Evolutionary conservation across 2,888 invertebrate species (phyloP).

Genomic region (Sarcophaga caerulescens): DNA sequence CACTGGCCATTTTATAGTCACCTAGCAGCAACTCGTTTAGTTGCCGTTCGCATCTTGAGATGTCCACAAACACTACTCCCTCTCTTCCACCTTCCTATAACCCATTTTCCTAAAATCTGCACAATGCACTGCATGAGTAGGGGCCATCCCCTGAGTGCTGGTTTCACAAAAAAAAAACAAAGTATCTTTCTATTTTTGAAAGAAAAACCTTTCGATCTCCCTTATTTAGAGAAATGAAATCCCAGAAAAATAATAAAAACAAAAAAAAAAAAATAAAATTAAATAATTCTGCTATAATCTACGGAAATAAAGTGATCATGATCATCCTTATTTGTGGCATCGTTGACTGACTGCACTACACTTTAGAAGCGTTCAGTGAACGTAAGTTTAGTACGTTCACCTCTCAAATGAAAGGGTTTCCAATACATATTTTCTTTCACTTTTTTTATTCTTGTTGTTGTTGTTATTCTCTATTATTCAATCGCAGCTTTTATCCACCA

Average conservation of each 20-base stretch:
- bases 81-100: no score
- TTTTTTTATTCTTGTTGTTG: neutral
- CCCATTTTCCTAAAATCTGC: no score
- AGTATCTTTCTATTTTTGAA: no score
- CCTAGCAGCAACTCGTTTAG: no score
- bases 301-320: neutral
- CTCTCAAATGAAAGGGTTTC: conserved; percentile 61
- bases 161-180: no score
- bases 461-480: conserved; percentile 2
- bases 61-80: no score
- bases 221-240: neutral
- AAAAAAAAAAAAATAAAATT: neutral
- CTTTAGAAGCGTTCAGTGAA: conserved; percentile 52
- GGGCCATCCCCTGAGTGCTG: no score
- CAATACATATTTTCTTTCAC: conserved; percentile 15
- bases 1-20: no score
- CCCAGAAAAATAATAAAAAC: neutral
- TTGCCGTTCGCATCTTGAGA: no score
- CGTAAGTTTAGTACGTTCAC: conserved; percentile 64
- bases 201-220: no score
- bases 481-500: conserved; percentile 6
- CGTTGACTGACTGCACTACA: neutral
- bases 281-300: neutral
- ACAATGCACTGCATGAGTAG: no score
- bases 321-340: conserved; percentile 43